Conservation (phyloP, 2,113 vertebrate species). For the Anarhynchus alexandrinus region DNA sequence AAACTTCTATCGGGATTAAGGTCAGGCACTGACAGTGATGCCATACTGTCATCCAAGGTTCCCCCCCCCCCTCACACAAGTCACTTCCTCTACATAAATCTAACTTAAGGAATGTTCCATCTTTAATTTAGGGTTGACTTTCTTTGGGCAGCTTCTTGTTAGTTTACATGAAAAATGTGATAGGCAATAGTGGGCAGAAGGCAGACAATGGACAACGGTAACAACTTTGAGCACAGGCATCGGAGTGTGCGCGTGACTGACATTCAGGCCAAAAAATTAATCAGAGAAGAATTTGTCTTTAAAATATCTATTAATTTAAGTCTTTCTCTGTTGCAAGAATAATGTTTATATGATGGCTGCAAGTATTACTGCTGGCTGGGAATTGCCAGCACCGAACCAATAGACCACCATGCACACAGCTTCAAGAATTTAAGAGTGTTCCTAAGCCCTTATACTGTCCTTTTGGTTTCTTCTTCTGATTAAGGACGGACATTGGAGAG, state of each 20-base stretch:
- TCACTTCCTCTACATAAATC: not conserved
- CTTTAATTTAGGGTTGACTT: not conserved
- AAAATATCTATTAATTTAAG: not conserved
- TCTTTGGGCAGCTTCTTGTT: not conserved
- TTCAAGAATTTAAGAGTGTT: not conserved
- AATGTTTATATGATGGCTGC: not conserved
- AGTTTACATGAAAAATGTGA: fast-evolving
- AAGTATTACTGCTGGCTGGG: not conserved
- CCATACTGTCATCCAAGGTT: not conserved
- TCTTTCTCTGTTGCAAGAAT: not conserved
- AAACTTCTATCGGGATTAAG: not conserved
- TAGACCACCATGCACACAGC: fast-evolving
- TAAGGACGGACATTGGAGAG: not conserved
- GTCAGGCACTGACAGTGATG: not conserved
- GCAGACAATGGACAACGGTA: not conserved
- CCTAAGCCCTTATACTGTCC: fast-evolving
- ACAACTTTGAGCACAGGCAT: fast-evolving
- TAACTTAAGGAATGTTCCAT: not conserved
- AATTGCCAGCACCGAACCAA: fast-evolving
- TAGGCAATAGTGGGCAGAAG: fast-evolving
- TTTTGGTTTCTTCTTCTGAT: not conserved
- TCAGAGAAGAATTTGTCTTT: not conserved
- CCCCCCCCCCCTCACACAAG: fast-evolving
- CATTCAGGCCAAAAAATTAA: not conserved
- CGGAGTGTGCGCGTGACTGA: not conserved